Evolutionary conservation across 1,140 invertebrate genomes (phyloP).

Genomic region (Xylocopa sonorina): DNA sequence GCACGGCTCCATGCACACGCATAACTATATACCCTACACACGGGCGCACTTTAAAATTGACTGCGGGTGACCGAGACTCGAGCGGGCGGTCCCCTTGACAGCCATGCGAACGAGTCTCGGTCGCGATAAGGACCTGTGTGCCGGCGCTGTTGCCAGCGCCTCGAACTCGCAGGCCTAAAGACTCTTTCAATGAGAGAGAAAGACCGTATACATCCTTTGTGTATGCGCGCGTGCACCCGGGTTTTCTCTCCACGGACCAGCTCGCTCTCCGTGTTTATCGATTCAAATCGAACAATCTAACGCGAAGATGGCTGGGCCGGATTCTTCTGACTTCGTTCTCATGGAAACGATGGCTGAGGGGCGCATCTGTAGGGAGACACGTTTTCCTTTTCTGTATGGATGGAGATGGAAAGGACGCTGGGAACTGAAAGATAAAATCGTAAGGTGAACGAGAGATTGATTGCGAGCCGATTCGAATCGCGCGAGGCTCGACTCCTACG

Average conservation of each 20-base stretch:
- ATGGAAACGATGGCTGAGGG: background rate
- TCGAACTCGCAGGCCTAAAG: conserved; percentile 25
- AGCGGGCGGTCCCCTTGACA: conserved; percentile 71
- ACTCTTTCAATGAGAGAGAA: conserved; percentile 61
- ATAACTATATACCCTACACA: conserved; percentile 15
- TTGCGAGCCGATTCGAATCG: background rate
- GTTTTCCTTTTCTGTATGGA: background rate
- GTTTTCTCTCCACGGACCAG: background rate
- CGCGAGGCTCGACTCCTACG: no score
- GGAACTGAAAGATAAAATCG: no score
- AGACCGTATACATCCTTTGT: conserved; percentile 25
- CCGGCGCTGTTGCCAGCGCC: conserved; percentile 71
- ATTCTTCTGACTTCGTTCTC: background rate
- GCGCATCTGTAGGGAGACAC: background rate
- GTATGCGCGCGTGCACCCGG: conserved; percentile 17
- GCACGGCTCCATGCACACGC: background rate
- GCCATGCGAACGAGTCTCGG: conserved; percentile 72
- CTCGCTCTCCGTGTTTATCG: conserved; percentile 25
- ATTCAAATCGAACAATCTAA: conserved; percentile 28
- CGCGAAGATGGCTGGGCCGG: background rate
- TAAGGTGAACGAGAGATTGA: background rate
- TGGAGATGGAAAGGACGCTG: background rate
- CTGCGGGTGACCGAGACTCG: conserved; percentile 62
- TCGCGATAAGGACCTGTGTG: conserved; percentile 69
- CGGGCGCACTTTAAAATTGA: conserved; percentile 65